phyloP scores from a whole-genome alignment of 2,888 invertebrate genomes.

The Oscheius sp. region DNA sequence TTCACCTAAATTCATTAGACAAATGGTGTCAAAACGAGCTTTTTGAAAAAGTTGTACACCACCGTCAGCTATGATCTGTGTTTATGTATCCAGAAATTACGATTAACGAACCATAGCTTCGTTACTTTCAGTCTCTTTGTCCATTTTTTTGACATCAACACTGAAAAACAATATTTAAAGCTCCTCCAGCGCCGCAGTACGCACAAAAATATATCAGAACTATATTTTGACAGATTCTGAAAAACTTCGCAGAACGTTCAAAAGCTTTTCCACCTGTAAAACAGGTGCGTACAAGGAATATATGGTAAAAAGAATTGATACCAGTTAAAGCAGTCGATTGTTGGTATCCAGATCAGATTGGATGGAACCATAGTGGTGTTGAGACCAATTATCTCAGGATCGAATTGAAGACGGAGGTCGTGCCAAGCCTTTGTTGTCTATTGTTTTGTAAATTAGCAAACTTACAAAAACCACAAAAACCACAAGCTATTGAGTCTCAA shows the following conservation, averaged over 20 bases:
- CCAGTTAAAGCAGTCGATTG: background rate
- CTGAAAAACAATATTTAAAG: background rate
- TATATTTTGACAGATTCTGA: too few relatives aligned
- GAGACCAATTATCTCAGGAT: background rate
- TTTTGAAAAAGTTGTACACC: background rate
- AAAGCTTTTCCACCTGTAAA: too few relatives aligned
- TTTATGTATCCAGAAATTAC: background rate
- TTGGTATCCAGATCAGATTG: background rate
- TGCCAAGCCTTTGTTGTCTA: background rate
- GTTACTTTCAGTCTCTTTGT: constrained; percentile 16
- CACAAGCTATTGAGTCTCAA: background rate
- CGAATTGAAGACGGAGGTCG: background rate
- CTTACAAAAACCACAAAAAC: background rate
- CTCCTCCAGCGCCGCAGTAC: background rate
- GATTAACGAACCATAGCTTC: background rate
- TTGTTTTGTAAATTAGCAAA: too few relatives aligned
- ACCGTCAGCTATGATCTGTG: background rate
- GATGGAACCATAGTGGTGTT: background rate
- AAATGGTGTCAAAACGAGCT: constrained; percentile 5
- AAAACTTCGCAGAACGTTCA: too few relatives aligned
- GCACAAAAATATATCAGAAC: too few relatives aligned
- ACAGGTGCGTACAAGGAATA: too few relatives aligned
- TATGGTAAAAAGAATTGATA: background rate
- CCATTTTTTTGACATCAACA: constrained; percentile 14
- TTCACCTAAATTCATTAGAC: background rate